Evolutionary conservation across 2,888 invertebrate species (phyloP), one percentile per base, ranked within the genome.

Genomic region (Hydraecia micacea): DNA sequence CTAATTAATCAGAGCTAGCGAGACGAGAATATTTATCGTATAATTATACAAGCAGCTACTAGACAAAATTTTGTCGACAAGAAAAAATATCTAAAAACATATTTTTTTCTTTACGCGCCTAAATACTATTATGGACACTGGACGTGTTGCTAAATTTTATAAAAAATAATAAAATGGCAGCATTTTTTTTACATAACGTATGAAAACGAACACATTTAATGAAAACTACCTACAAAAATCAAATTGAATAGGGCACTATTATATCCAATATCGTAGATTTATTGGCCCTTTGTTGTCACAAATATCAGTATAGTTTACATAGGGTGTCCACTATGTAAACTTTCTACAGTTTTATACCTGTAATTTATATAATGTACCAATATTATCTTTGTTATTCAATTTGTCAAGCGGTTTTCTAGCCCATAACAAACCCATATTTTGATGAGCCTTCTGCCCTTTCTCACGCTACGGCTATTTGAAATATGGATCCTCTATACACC

Each of bases 401-500:
- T 46, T 46, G 28, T 28, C 2, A 68, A n/a, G 13, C 49, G 8
- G 8, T 21, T 77, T 36, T n/a, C 6, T 18, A 28, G 1, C 11
- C n/a, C 8, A 1, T 8, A 52, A 52, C 52, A 21, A 1, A 71
- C 0, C 8, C 32, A n/a, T 0, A 55, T 4, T 42, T 49, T 21
- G 3, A 4, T 60, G 32, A 25, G 0, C 65, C 83, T 86, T 83
- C 79, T 83, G 74, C 0, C 1, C 1, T 15, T 58, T 0, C 42
- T 18, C 39, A 15, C 28, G 8, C 3, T 32, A 13, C 32, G 63
- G 42, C 77, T 81, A 86, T 86, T 86, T 87, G 86, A 89, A 89
- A 86, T 88, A 88, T 88, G 88, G 81, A 77, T 86, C 78, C 69
- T 79, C 79, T 84, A 75, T 73, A 80, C 81, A 83, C 81, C 86